These are phyloP conservation scores for Trichogramma pretiosum DNA, from an alignment of 1,140 invertebrate genomes.

Conservation along the genomic window DNA sequence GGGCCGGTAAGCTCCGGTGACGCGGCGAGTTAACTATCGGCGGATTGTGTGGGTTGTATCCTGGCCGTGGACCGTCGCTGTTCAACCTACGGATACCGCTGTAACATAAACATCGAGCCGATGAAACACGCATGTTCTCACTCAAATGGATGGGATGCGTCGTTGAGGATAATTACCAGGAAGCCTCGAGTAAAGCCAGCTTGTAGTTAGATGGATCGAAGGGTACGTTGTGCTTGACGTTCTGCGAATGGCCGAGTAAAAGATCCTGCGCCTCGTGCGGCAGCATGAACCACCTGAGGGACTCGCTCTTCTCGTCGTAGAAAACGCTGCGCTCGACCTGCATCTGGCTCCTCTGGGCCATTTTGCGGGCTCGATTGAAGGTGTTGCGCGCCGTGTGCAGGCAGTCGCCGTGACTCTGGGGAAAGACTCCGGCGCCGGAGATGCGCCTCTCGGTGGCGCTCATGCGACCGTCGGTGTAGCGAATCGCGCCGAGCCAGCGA, in stretches of 20 bases:
- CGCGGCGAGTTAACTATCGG: slow-evolving; percentile 37
- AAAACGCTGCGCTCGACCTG: slow-evolving; percentile 64
- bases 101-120: background rate
- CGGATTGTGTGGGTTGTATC: slow-evolving; percentile 25
- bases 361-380: slow-evolving; percentile 69
- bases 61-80: slow-evolving; percentile 35
- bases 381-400: slow-evolving; percentile 68
- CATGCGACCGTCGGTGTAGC: slow-evolving; percentile 70
- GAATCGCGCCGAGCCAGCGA: slow-evolving; percentile 72
- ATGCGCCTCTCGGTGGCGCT: slow-evolving; percentile 58
- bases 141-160: no score
- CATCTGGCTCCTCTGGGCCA: slow-evolving; percentile 61
- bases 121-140: no score
- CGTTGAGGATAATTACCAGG: slow-evolving; percentile 19
- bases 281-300: slow-evolving; percentile 78
- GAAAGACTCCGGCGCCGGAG: slow-evolving; percentile 60
- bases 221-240: slow-evolving; percentile 65
- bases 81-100: slow-evolving; percentile 35
- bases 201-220: slow-evolving; percentile 52
- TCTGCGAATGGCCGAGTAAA: slow-evolving; percentile 59
- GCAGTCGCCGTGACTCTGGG: slow-evolving; percentile 64
- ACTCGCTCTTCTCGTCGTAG: slow-evolving; percentile 58
- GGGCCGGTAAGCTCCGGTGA: slow-evolving; percentile 38
- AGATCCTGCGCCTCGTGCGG: slow-evolving; percentile 68
- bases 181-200: slow-evolving; percentile 8